Base-by-base conservation (phyloP, 2,113 vertebrate species). In the Arvicanthis niloticus region DNA sequence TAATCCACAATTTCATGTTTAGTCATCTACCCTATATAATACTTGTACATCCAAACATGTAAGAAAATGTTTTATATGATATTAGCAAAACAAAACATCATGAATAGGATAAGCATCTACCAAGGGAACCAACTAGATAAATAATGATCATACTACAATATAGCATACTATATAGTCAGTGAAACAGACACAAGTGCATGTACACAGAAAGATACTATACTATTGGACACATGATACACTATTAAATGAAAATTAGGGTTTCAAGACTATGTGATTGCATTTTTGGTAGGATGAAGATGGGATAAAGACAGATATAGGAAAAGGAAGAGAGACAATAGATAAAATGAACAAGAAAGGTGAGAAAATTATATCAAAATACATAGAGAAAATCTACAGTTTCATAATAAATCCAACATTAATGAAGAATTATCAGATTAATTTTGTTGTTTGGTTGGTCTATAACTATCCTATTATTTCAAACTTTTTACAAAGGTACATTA, bases 371-470 rank as follows among this genome's bases (percentile, higher is more conserved):
- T 89, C 22, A 78, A 73, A 67, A 40, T 45, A 40, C 1, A 26
- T 13, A 70, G 4, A 48, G 68, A 76, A 91, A 87, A 29, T 89
- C 31, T 60, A 40, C 22, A 58, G 60, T 51, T 78, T 62, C 11
- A 56, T n/a, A 72, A 90, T 78, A 86, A 77, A 93, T 53, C 34
- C 51, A 84, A 84, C 77, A 93, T 42, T 48, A 68, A 58, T 62
- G 29, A 68, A 51, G 17, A 88, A 85, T 53, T 90, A 84, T 85
- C 4, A 53, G 31, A 58, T 78, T 37, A 19, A 17, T 86, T 85
- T 89, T 70, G 60, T 53, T 93, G 19, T 93, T 85, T 67, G 56
- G 45, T 70, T 85, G 68, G 31, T 37, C 60, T 70, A 48, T 82
- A 93, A 89, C 45, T 77, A 81, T 65, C 75, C 29, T 56, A 67